phyloP scores from a whole-genome alignment of 2,888 invertebrate species.

The Flexamia atlantica region DNA sequence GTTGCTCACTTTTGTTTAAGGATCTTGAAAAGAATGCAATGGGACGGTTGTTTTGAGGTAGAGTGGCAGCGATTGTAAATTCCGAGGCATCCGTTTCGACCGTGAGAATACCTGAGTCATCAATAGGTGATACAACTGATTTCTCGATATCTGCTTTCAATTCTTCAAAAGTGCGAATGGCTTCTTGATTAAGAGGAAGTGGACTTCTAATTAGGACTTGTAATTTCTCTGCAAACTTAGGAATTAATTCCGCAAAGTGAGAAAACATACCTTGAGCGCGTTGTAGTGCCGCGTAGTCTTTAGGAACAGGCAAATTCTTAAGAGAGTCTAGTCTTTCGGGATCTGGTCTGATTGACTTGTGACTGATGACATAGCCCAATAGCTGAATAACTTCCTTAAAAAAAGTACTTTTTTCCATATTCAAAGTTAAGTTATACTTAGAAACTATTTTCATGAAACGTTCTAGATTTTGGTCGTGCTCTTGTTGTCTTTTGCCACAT shows the following conservation, averaged over 20 bases:
- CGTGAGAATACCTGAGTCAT: constrained; percentile 3
- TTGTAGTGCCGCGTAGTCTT: not conserved
- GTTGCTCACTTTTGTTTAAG: constrained; percentile 4
- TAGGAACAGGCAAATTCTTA: not conserved
- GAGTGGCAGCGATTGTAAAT: constrained; percentile 38
- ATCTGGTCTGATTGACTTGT: constrained; percentile 35
- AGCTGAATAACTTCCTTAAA: constrained; percentile 15
- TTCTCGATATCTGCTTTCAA: not conserved
- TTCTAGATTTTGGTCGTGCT: constrained; percentile 63
- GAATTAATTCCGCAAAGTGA: constrained; percentile 43
- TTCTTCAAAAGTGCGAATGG: not conserved
- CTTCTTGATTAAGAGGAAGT: constrained; percentile 17
- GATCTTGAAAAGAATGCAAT: constrained; percentile 57
- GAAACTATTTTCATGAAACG: constrained; percentile 27
- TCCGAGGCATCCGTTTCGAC: constrained; percentile 36
- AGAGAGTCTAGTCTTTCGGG: constrained; percentile 1
- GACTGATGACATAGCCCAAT: not conserved
- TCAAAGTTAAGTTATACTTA: constrained; percentile 61
- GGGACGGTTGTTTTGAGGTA: constrained; percentile 13
- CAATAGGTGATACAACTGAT: not conserved
- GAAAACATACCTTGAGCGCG: constrained; percentile 39
- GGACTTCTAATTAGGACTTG: not conserved
- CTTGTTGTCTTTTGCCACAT: constrained; percentile 63
- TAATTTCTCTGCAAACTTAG: constrained; percentile 40
- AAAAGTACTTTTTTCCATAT: constrained; percentile 54